These are phyloP conservation scores for Dinocampus coccinellae DNA, from an alignment of 2,888 invertebrate genomes.

Conservation along the genomic window DNA sequence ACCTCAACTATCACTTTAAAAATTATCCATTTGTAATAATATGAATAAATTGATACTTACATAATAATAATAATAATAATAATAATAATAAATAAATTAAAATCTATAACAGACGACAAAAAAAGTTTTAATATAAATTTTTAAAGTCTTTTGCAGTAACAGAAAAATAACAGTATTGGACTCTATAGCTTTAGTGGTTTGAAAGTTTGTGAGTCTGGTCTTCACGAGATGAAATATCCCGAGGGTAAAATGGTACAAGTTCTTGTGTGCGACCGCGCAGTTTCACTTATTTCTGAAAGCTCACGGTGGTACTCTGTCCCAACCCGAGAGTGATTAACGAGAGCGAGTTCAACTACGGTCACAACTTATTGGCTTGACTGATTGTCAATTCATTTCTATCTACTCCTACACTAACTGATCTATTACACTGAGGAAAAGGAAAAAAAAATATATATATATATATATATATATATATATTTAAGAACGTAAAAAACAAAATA, in stretches of 20 bases:
- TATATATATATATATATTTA: too few species aligned
- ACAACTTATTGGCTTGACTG: slow-evolving; percentile 13
- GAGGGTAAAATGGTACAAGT: neutral
- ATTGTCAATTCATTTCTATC: slow-evolving; percentile 25
- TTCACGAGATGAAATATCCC: slow-evolving; percentile 27
- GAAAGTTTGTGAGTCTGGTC: slow-evolving; percentile 29
- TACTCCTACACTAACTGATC: neutral
- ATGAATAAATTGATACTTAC: neutral
- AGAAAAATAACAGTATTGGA: slow-evolving; percentile 6
- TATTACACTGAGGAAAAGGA: neutral
- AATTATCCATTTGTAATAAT: too few species aligned
- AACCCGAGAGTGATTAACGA: slow-evolving; percentile 28
- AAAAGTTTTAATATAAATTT: slow-evolving; percentile 23
- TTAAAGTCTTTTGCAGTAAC: slow-evolving; percentile 14
- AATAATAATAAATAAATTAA: neutral
- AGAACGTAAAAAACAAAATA: slow-evolving; percentile 18
- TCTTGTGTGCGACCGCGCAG: neutral
- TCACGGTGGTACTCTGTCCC: slow-evolving; percentile 19
- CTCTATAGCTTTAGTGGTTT: slow-evolving; percentile 26
- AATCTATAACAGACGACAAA: slow-evolving; percentile 17
- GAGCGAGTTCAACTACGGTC: slow-evolving; percentile 4
- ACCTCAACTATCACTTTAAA: too few species aligned
- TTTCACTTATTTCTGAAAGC: slow-evolving; percentile 15
- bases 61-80: neutral
- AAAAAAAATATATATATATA: too few species aligned